phyloP scores from a whole-genome alignment of 2,113 vertebrate genomes.

The Platichthys flesus region DNA sequence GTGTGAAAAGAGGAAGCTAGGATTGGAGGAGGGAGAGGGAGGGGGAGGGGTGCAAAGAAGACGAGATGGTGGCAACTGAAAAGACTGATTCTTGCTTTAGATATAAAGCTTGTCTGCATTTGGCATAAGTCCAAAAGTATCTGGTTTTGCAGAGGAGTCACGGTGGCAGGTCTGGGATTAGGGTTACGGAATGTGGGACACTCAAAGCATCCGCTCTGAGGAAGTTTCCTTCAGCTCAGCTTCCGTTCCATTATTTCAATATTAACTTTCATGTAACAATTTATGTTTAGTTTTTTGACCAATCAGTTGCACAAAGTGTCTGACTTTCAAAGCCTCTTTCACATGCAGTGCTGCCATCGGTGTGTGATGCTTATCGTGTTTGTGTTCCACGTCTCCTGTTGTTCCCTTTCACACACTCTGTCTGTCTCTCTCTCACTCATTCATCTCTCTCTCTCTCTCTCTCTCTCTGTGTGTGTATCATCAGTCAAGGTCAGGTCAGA shows the following conservation, averaged over 20 bases:
- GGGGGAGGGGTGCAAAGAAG: background rate
- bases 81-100: no score
- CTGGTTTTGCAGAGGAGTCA: no score
- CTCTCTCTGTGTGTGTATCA: background rate
- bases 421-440: conserved; percentile 10
- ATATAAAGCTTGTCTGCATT: no score
- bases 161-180: no score
- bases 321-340: conserved; percentile 19
- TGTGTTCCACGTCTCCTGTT: conserved; percentile 59
- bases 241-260: background rate
- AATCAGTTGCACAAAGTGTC: background rate
- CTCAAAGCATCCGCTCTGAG: background rate
- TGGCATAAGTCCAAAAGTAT: no score
- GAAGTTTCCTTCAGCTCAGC: background rate
- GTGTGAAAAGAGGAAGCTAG: conserved; percentile 18
- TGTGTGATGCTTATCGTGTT: conserved; percentile 27
- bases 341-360: conserved; percentile 65
- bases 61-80: no score
- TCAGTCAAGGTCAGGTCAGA: conserved; percentile 29
- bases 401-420: conserved; percentile 19
- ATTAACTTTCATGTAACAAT: background rate
- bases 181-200: background rate
- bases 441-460: background rate
- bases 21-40: background rate
- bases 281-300: no score